These are phyloP conservation scores for Atrina japonica DNA, from an alignment of 2,888 invertebrate genomes.

Conservation along the genomic window DNA sequence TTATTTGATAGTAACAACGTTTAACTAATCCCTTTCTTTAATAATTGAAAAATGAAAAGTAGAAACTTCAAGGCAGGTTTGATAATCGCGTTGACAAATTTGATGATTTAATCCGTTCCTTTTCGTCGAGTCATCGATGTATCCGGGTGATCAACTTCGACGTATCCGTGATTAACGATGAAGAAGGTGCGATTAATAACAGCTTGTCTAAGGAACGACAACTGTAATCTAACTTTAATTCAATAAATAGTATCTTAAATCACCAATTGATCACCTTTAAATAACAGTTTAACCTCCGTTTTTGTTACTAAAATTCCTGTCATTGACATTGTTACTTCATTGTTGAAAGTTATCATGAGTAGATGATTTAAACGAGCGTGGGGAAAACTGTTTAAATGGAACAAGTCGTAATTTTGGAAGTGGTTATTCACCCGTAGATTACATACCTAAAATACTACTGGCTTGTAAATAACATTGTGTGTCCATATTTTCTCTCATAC, in stretches of 20 bases:
- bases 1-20: constrained; percentile 12
- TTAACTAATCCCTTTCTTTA: constrained; percentile 15
- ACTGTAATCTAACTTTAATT: constrained; percentile 31
- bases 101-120: constrained; percentile 22
- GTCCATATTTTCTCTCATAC: too few relatives aligned
- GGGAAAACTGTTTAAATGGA: not conserved
- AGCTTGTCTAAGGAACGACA: constrained; percentile 32
- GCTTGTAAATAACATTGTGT: too few relatives aligned
- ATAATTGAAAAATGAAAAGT: constrained; percentile 24
- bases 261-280: constrained; percentile 25
- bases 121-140: constrained; percentile 10
- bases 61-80: constrained; percentile 15
- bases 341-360: constrained; percentile 4
- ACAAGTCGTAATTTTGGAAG: not conserved
- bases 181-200: constrained; percentile 34
- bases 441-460: too few relatives aligned
- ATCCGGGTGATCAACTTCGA: constrained; percentile 7
- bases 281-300: constrained; percentile 10
- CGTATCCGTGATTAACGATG: constrained; percentile 20
- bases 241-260: constrained; percentile 24
- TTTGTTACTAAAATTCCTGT: constrained; percentile 19
- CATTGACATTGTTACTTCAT: not conserved
- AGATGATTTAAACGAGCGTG: constrained; percentile 11
- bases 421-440: too few relatives aligned
- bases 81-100: constrained; percentile 32